Evolutionary conservation across 2,797 vertebrate genomes (phyloP).

Genomic region (Falco columbarius): DNA sequence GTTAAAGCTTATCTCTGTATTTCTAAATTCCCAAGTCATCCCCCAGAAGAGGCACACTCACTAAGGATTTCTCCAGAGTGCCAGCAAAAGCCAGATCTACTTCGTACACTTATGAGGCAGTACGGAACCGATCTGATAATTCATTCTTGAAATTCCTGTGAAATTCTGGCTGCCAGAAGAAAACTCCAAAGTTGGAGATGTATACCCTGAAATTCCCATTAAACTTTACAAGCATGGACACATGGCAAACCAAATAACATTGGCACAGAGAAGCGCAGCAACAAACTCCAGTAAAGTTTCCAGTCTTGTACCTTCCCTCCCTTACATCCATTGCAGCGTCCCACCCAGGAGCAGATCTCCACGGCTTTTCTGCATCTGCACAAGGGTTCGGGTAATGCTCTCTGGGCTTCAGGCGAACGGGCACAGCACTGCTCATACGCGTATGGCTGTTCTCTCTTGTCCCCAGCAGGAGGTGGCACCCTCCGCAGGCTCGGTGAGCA

Average conservation of each 20-base stretch:
- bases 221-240: not conserved
- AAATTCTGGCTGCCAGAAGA: not conserved
- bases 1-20: not conserved
- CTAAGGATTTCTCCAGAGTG: not conserved
- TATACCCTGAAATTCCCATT: not conserved
- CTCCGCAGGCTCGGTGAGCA: rapidly evolving
- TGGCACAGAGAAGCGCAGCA: not conserved
- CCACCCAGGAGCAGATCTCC: not conserved
- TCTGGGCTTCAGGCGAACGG: not conserved
- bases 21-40: not conserved
- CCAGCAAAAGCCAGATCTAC: not conserved
- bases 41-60: not conserved
- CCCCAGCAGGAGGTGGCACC: not conserved
- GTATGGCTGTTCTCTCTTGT: not conserved
- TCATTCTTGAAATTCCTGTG: not conserved
- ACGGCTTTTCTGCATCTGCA: not conserved
- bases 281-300: not conserved
- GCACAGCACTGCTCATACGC: not conserved
- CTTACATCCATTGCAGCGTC: not conserved
- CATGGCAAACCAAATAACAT: not conserved
- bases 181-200: not conserved
- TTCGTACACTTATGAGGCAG: rapidly evolving
- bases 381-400: rapidly evolving
- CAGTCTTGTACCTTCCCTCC: not conserved
- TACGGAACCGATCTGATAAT: not conserved